Evolutionary conservation across 2,113 vertebrate species (phyloP), one percentile per base, ranked within the genome.

Genomic region (Pluvialis apricaria): DNA sequence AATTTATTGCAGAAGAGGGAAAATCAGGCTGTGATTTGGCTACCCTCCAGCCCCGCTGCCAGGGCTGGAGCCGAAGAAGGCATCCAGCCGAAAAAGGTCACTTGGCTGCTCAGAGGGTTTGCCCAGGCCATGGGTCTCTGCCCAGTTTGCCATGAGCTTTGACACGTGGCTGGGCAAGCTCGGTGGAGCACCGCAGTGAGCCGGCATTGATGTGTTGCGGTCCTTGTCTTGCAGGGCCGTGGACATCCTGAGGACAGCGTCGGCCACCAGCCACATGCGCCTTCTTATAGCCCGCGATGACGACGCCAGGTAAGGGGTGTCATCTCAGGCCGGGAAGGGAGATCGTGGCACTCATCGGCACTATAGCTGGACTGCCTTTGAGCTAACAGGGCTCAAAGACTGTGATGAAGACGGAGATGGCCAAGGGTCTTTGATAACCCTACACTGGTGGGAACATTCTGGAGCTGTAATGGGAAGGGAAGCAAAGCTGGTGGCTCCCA

Each of bases 211-310:
- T 0, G 0, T 13, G 16, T 6, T 17, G 2, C 5, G 24, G 42
- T 58, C 81, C 52, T 91, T 70, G 36, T 95, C 71, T 87, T 14
- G 2, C 96, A 99, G 99, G 96, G 99, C 99, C 1, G 99, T 99
- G 97, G 99, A 99, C 60, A 97, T 99, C 91, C 96, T 99, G 94
- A 98, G 99, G 97, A 97, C 98, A 0, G 99, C 99, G 0, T 99
- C 99, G 0, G 98, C 99, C 82, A 98, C 98, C 91, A 99, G 98
- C 97, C 98, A 98, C 96, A 99, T 99, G 99, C 98, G 98, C 45
- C 99, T 99, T 58, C 98, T 99, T 34, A 98, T 99, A 26, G 98
- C 99, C 76, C 98, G 99, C 5, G 99, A 99, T 6, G 99, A 99
- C 2, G 98, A 99, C 3, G 99, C 99, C 88, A 98, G 98, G 99